Conservation (phyloP, 2,888 invertebrate species). For the Calliopum simillimum region DNA sequence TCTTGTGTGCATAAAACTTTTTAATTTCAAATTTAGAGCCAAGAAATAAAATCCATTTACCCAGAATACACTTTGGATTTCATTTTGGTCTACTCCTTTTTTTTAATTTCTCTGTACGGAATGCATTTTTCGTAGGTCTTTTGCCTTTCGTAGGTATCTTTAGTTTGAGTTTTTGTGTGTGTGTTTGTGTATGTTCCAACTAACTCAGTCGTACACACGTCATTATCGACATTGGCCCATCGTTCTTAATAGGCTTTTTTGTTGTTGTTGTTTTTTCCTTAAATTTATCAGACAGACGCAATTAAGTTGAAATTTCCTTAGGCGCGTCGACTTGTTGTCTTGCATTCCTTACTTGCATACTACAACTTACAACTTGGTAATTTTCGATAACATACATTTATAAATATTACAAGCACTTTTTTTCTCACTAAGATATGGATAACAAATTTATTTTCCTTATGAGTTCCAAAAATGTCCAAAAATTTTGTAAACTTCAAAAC, state of each 20-base stretch:
- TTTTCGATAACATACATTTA: no score
- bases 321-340: no score
- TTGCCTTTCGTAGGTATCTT: background rate
- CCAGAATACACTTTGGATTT: background rate
- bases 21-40: conserved; percentile 35
- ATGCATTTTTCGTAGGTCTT: conserved; percentile 14
- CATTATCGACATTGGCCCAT: conserved; percentile 22
- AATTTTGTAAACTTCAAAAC: no score
- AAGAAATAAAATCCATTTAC: conserved; percentile 18
- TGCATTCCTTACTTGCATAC: no score
- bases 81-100: background rate
- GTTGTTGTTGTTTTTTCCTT: background rate
- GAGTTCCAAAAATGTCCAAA: no score
- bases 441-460: no score
- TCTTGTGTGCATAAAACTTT: conserved; percentile 36
- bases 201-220: background rate
- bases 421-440: no score
- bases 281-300: conserved; percentile 32
- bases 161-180: background rate
- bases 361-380: no score
- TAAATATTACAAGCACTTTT: no score
- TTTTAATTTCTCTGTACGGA: conserved; percentile 2
- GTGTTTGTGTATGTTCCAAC: conserved; percentile 1
- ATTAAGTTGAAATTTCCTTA: conserved; percentile 14
- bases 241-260: background rate